These are phyloP conservation scores for Phoenicopterus ruber DNA, from an alignment of 2,113 vertebrate species.

Conservation along the genomic window DNA sequence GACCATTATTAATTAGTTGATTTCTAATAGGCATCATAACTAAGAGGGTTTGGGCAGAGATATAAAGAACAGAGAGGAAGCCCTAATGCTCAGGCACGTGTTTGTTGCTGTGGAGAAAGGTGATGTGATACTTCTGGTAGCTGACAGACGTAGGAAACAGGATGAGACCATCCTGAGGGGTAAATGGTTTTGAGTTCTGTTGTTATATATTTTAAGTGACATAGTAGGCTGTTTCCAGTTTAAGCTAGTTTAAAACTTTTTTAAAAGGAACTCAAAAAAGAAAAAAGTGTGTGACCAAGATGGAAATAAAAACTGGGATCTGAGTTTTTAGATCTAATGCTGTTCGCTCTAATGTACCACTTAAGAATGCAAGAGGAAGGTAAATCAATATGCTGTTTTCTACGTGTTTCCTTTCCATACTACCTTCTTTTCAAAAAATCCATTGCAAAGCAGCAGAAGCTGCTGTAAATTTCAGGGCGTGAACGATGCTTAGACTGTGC, in stretches of 20 bases:
- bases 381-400: not conserved
- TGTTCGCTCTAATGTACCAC: not conserved
- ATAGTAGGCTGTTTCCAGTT: not conserved
- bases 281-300: not conserved
- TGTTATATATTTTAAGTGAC: not conserved
- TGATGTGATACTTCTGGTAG: not conserved
- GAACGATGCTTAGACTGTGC: not conserved
- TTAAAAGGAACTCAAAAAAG: not conserved
- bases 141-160: not conserved
- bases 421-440: not conserved
- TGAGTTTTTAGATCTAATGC: not conserved
- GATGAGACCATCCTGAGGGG: not conserved
- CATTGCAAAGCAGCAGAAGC: not conserved
- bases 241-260: not conserved
- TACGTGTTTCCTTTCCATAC: not conserved
- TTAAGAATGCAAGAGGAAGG: not conserved
- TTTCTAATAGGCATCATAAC: not conserved
- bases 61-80: not conserved
- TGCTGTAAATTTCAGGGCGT: not conserved
- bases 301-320: not conserved
- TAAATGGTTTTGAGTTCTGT: not conserved
- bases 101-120: not conserved
- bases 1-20: not conserved
- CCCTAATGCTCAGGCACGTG: not conserved
- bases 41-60: not conserved